These are phyloP conservation scores for Tragelaphus imberbis DNA, from an alignment of 2,113 vertebrate genomes.

Conservation along the genomic window DNA sequence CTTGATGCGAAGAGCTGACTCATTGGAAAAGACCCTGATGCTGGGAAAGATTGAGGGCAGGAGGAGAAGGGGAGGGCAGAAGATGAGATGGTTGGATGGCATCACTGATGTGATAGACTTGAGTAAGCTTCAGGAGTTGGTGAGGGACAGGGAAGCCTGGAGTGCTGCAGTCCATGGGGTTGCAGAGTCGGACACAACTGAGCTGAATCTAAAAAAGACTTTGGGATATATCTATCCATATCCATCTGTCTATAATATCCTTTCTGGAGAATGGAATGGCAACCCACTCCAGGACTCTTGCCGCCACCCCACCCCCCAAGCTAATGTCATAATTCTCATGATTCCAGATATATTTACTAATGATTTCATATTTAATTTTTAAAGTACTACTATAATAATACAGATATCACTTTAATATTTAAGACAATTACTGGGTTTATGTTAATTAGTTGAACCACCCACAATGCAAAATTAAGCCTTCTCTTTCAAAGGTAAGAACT, in stretches of 20 bases:
- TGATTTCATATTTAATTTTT: conserved; percentile 39
- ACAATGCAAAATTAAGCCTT: background rate
- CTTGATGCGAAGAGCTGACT: background rate
- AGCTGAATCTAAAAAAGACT: background rate
- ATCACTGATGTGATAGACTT: background rate
- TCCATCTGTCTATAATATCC: background rate
- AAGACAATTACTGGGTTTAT: conserved; percentile 11
- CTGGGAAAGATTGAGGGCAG: background rate
- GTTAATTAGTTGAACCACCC: background rate
- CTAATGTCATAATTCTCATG: background rate
- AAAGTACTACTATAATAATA: background rate
- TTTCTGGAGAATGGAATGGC: background rate
- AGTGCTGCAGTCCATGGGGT: background rate
- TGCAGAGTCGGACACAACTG: background rate
- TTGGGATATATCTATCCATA: background rate
- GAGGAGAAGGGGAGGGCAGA: background rate
- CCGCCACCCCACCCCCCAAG: too few relatives aligned
- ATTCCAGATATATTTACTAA: background rate
- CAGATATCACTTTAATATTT: background rate
- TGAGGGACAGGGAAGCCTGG: background rate
- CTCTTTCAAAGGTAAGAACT: background rate
- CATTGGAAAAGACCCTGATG: background rate
- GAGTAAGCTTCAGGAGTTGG: background rate
- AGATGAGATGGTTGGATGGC: background rate
- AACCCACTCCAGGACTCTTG: too few relatives aligned